Evolutionary conservation across 2,888 invertebrate genomes (phyloP).

Genomic region (Melieria picta): DNA sequence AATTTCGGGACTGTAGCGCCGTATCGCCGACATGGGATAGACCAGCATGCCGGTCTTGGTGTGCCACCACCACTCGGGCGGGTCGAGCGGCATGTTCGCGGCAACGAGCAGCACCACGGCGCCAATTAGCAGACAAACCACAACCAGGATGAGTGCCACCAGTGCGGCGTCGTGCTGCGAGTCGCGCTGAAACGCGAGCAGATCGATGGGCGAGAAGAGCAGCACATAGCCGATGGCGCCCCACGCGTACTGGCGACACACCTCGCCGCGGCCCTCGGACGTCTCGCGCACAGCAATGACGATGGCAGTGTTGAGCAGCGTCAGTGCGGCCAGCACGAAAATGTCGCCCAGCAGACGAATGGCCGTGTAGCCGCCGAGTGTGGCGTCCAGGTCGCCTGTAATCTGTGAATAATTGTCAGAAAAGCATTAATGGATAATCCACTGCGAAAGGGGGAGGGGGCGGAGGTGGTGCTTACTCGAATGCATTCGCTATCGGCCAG

Average conservation of each 20-base stretch:
- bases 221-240: conserved; percentile 79
- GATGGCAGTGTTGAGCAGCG: conserved; percentile 78
- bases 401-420: conserved; percentile 26
- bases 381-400: conserved; percentile 73
- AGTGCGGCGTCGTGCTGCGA: conserved; percentile 52
- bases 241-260: conserved; percentile 80
- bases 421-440: neutral
- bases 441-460: neutral
- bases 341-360: conserved; percentile 79
- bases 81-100: conserved; percentile 77
- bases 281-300: conserved; percentile 87
- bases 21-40: conserved; percentile 81
- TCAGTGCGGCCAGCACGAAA: conserved; percentile 78
- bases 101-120: conserved; percentile 70
- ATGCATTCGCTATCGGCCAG: conserved; percentile 76
- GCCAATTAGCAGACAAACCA: conserved; percentile 71
- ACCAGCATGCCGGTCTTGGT: conserved; percentile 80
- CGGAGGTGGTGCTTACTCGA: conserved; percentile 52
- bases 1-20: conserved; percentile 80
- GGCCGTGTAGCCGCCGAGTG: conserved; percentile 77
- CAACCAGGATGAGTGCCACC: conserved; percentile 55
- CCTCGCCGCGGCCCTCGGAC: conserved; percentile 80
- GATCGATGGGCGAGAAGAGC: conserved; percentile 71
- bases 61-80: conserved; percentile 91
- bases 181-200: conserved; percentile 61